Base-by-base conservation (phyloP, 2,888 invertebrate species). In the Chromoteleia sp. region DNA sequence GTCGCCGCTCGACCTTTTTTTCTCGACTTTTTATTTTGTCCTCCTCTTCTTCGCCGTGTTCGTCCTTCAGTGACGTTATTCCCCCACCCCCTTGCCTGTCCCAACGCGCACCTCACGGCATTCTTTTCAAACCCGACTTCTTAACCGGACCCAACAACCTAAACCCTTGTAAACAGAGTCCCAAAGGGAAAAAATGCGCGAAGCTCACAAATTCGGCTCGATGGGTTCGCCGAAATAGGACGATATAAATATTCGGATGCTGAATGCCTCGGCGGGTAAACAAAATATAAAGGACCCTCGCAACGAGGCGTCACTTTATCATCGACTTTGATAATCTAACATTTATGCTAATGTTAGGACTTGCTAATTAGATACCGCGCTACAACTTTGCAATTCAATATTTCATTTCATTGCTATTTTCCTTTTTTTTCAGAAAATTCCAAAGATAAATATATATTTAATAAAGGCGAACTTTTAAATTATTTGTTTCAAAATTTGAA, bases 141-240 rank as follows among this genome's bases (percentile, higher is more conserved):
- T 75, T 56, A 68, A 81, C 81, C 80, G 81, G 78, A 78, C 78
- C 74, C 71, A 71, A 81, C 77, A 83, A 81, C 78, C 80, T 71
- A 81, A 81, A 65, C 71, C 81, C 77, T 77, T 77, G 73, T 77
- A 81, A 83, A 77, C 56, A 71, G 48, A 39, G 59, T 76, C 74
- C 79, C 68, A 81, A 83, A 81, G 67, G 71, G 77, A 56, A 52
- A 56, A 70, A 85, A 83, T 86, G 80, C 77, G 82, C 84, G 61
- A 63, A 70, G 83, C 86, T 85, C 83, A 83, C 76, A 86, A 89
- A 83, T 79, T 79, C 84, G 83, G 82, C 75, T 56, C 73, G 83
- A 87, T 85, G 81, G 84, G 63, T 85, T 85, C 86, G 84, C 70
- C 79, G 85, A 85, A 89, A 48, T 71, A 65, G 71, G 29, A 68